Base-by-base conservation (phyloP, 2,888 invertebrate species). In the Drosophila neutralis region DNA sequence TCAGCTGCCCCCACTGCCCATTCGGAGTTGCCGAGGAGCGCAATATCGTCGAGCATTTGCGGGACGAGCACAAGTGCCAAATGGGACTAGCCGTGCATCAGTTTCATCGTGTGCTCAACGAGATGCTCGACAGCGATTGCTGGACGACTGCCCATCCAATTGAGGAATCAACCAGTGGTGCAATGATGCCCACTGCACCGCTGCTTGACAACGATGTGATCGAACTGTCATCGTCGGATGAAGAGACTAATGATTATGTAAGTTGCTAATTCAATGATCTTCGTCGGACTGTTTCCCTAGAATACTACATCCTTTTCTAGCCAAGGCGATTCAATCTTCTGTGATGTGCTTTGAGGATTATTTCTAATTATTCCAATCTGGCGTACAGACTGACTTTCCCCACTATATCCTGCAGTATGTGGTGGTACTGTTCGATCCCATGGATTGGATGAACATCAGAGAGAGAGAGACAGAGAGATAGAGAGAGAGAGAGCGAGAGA, bases 1-100 rank as follows among this genome's bases (percentile, higher is more conserved):
- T 94, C 91, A 95, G 95, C 82, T 97, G 97, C 86, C 94, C 94
- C 0, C 93, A 95, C 72, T 97, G 97, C 80, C 90, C 93, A 0
- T 96, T 94, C 78, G 94, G 94, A 35, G 93, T 60, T 2, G 0
- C 18, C 0, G 0, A 62, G 27, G 90, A 89, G n/a, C 90, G 86
- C 1, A 35, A 48, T 15, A 70, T 91, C 0, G 62, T 69, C 36
- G 0, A 0, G 4, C 91, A 91, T 48, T 82, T 90, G 38, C 36
- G 45, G 0, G 1, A 51, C 0, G 27, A 27, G 7, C 85, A 87
- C 54, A 8, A 8, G 0, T 21, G 10, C 0, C 1, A 0, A 8
- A 5, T 94, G 94, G 1, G 90, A 94, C 27, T 95, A 94, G 95
- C 92, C 93, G 24, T 92, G 94, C 33, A 94, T 94, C 79, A 94